Conservation (phyloP, 2,113 vertebrate genomes). For the Triplophysa dalaica region DNA sequence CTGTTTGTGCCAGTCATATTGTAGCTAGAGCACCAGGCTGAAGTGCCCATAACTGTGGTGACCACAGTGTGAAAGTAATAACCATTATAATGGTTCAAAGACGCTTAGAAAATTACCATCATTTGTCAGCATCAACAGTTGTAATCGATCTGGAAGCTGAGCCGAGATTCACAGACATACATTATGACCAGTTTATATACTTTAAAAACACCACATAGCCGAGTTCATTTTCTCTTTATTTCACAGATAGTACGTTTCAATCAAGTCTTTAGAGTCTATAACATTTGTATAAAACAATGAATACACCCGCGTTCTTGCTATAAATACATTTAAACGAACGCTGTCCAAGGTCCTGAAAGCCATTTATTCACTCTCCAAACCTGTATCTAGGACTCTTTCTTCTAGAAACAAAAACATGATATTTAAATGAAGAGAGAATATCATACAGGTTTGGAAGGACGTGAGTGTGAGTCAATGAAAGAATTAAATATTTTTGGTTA, state of each 20-base stretch:
- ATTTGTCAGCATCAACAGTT: slow-evolving; percentile 60
- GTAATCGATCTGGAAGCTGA: slow-evolving; percentile 51
- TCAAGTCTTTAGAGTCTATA: background rate
- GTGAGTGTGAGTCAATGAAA: too few species aligned
- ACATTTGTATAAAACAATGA: too few species aligned
- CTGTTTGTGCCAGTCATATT: slow-evolving; percentile 5
- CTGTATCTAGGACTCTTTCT: too few species aligned
- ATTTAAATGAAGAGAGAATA: too few species aligned
- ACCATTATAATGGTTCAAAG: slow-evolving; percentile 53
- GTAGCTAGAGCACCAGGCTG: background rate
- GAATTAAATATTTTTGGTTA: too few species aligned
- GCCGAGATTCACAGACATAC: background rate
- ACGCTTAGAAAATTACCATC: slow-evolving; percentile 53
- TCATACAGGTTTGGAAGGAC: too few species aligned
- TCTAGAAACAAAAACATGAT: too few species aligned
- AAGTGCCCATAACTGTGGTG: slow-evolving; percentile 7
- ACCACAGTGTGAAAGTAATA: slow-evolving; percentile 30
- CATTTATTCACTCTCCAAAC: background rate
- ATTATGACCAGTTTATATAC: background rate
- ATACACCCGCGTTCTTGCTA: background rate
- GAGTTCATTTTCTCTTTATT: background rate
- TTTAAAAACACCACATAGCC: background rate
- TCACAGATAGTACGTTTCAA: background rate
- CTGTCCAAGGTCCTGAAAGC: background rate
- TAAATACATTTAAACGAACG: background rate